Evolutionary conservation across 1,140 invertebrate species (phyloP).

Genomic region (Yoshiicerus persimilis): DNA sequence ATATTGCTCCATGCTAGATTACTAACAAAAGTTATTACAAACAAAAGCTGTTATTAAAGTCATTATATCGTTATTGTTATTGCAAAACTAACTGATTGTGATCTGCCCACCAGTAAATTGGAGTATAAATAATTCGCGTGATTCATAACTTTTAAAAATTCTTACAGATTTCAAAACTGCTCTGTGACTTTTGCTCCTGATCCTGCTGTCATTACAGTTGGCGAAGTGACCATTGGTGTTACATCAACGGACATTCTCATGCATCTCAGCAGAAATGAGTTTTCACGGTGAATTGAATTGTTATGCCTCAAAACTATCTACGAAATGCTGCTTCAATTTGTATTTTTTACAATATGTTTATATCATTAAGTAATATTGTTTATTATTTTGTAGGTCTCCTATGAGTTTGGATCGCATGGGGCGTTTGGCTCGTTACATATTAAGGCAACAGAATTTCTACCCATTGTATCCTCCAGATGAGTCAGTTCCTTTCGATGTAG

Average conservation of each 20-base stretch:
- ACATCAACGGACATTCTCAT: conserved; percentile 81
- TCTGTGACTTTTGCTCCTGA: conserved; percentile 65
- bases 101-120: too few species aligned
- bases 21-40: too few species aligned
- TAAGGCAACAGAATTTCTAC: conserved; percentile 77
- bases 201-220: conserved; percentile 75
- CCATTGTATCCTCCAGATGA: conserved; percentile 74
- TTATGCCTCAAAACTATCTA: background rate
- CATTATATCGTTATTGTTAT: too few species aligned
- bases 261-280: conserved; percentile 76
- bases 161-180: background rate
- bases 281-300: conserved; percentile 71
- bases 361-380: background rate
- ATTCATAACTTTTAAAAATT: background rate
- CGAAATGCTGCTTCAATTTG: background rate
- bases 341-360: background rate
- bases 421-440: conserved; percentile 70
- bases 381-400: conserved; percentile 9
- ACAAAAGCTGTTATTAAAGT: too few species aligned
- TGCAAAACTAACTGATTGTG: too few species aligned
- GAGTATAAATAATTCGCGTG: background rate
- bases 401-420: conserved; percentile 64
- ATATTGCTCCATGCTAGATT: too few species aligned
- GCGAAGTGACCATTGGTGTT: conserved; percentile 72
- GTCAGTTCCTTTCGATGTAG: conserved; percentile 68